Percentiles rank a stretch among this genome's conserved stretches.
Conservation (phyloP, 2,113 vertebrate genomes). For the Plotosus lineatus region DNA sequence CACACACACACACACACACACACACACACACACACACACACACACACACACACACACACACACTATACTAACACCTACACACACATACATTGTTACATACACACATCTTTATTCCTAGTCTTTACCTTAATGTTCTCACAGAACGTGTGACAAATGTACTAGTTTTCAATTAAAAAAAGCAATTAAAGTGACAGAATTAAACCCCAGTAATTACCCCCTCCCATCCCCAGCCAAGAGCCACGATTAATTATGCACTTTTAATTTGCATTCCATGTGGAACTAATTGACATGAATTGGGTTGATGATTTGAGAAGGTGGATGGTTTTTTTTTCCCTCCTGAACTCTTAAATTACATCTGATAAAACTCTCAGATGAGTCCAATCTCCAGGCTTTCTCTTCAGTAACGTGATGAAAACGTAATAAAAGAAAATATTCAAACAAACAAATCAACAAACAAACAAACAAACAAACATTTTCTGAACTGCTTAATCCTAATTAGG, state of each 20-base stretch:
- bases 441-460: background rate
- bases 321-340: background rate
- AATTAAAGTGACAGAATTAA: constrained; percentile 56
- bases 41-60: background rate
- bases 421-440: background rate
- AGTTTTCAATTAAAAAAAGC: constrained; percentile 57
- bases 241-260: constrained; percentile 58
- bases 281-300: constrained; percentile 59
- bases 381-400: background rate
- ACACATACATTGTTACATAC: background rate
- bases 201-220: constrained; percentile 50
- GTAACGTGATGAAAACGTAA: background rate
- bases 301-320: constrained; percentile 49
- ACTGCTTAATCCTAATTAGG: too few species aligned
- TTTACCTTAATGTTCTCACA: background rate
- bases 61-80: background rate
- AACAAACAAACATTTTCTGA: background rate
- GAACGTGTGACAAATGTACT: constrained; percentile 43
- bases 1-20: background rate
- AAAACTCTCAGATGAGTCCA: background rate
- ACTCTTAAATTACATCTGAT: constrained; percentile 44
- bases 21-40: background rate
- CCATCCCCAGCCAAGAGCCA: constrained; percentile 34
- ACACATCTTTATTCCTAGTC: background rate
- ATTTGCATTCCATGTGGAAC: constrained; percentile 59